phyloP scores from a whole-genome alignment of 2,797 vertebrate genomes.

The Hippocampus kuda region DNA sequence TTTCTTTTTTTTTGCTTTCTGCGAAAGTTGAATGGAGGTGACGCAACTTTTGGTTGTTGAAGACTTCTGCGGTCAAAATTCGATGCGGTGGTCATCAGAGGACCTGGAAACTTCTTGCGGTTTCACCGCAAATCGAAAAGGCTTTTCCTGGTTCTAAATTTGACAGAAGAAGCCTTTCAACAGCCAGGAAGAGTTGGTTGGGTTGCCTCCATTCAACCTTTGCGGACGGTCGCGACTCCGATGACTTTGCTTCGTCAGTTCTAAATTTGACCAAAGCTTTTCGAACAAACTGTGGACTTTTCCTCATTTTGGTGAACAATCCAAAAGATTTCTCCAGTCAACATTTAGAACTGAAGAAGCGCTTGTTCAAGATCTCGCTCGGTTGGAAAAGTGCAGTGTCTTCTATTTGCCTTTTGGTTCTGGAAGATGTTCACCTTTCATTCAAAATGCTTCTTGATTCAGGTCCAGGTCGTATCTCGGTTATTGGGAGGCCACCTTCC shows the following conservation, averaged over 20 bases:
- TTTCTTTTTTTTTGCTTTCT: neutral
- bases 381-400: too few species aligned
- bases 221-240: too few species aligned
- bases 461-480: too few species aligned
- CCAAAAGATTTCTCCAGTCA: neutral
- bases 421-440: too few species aligned
- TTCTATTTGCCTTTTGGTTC: too few species aligned
- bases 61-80: constrained; percentile 26
- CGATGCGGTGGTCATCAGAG: neutral
- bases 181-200: neutral
- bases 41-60: constrained; percentile 70
- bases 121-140: too few species aligned
- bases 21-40: neutral
- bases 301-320: neutral
- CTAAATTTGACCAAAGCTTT: neutral
- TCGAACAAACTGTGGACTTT: neutral
- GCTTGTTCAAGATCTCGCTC: too few species aligned
- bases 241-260: too few species aligned
- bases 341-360: too few species aligned
- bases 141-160: neutral
- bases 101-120: neutral
- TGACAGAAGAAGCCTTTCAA: neutral
- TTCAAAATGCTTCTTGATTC: too few species aligned
- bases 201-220: too few species aligned
- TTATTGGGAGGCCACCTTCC: neutral